phyloP scores from a whole-genome alignment of 2,797 vertebrate genomes.

The Tragelaphus eurycerus region DNA sequence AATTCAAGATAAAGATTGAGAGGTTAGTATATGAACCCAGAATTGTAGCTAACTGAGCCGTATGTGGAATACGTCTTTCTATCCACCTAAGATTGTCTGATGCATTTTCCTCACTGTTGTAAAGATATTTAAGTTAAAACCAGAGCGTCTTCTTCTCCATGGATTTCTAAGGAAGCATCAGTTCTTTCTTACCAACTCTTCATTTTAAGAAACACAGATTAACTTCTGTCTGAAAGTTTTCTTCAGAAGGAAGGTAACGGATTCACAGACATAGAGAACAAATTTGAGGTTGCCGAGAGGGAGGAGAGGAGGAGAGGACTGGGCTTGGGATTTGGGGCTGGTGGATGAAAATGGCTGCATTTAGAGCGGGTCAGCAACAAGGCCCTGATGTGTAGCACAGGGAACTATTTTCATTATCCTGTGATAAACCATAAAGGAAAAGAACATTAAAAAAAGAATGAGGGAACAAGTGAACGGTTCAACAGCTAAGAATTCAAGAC shows the following conservation, averaged over 20 bases:
- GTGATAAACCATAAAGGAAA: not conserved
- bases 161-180: not conserved
- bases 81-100: not conserved
- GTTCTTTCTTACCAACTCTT: not conserved
- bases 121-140: not conserved
- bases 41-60: not conserved
- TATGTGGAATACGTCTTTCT: not conserved
- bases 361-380: not conserved
- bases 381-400: not conserved
- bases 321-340: not conserved
- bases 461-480: not conserved
- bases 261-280: not conserved
- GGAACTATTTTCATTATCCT: not conserved
- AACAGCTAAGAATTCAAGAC: not conserved
- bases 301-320: not conserved
- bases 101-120: not conserved
- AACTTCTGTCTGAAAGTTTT: not conserved
- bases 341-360: accelerated
- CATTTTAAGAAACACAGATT: not conserved
- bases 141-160: not conserved
- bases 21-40: not conserved
- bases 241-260: not conserved
- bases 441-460: not conserved
- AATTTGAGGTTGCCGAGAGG: not conserved
- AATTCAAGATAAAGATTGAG: not conserved